These are phyloP conservation scores for Dryas iulia DNA, from an alignment of 1,140 invertebrate species.

Conservation along the genomic window DNA sequence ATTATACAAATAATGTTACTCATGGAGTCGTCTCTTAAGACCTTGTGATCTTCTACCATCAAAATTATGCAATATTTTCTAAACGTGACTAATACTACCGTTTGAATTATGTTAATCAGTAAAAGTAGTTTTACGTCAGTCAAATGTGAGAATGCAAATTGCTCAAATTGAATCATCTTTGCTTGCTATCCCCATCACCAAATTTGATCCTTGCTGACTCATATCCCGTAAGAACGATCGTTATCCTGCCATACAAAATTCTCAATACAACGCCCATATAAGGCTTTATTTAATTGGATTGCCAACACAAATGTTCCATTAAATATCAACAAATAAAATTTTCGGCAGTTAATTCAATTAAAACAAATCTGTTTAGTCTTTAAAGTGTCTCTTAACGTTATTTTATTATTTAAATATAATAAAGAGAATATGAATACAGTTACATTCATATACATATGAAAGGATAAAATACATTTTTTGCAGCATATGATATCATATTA, in stretches of 20 bases:
- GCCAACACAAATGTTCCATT: constrained; percentile 41
- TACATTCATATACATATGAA: not conserved
- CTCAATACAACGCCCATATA: constrained; percentile 21
- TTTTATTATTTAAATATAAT: not conserved
- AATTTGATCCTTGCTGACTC: constrained; percentile 4
- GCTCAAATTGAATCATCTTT: constrained; percentile 13
- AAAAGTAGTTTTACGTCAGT: constrained; percentile 43
- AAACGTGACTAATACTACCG: constrained; percentile 36
- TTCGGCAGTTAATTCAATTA: constrained; percentile 22
- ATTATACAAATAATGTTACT: constrained; percentile 42
- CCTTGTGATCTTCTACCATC: constrained; percentile 35
- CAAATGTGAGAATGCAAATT: constrained; percentile 23
- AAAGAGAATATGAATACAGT: not conserved
- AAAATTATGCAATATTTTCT: constrained; percentile 41
- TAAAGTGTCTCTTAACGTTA: constrained; percentile 1
- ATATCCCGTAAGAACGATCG: not conserved
- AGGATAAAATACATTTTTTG: not conserved
- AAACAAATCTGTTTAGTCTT: constrained; percentile 19
- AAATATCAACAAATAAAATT: constrained; percentile 26
- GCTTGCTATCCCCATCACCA: constrained; percentile 3
- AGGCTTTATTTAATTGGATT: constrained; percentile 45
- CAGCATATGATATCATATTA: not conserved
- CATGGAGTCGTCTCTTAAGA: constrained; percentile 36
- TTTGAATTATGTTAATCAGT: constrained; percentile 49
- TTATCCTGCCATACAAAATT: not conserved